Percentiles rank a stretch among this genome's conserved stretches.
These are phyloP conservation scores for Orbicella faveolata DNA, from an alignment of 64 coral and sea anemone genomes.

Conservation along the genomic window DNA sequence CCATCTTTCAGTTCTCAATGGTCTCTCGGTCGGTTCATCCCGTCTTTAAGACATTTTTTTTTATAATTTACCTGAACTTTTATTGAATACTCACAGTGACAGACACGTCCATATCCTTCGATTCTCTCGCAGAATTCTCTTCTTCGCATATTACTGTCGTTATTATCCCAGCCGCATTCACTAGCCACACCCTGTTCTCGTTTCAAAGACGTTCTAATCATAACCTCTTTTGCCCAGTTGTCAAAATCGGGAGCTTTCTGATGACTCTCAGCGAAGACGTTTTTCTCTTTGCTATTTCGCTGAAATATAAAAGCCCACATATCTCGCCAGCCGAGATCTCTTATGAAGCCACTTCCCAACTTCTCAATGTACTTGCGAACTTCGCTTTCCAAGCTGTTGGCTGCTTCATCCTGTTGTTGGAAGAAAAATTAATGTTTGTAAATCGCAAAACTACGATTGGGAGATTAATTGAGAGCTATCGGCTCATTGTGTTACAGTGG, in stretches of 20 bases:
- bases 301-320: conserved; percentile 75
- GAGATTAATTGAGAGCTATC: too few relatives aligned
- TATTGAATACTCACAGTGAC: conserved; percentile 59
- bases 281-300: background rate
- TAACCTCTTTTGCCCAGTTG: conserved; percentile 47
- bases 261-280: conserved; percentile 48
- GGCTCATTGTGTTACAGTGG: too few relatives aligned
- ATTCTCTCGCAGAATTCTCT: conserved; percentile 71
- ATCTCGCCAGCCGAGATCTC: conserved; percentile 60
- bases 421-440: background rate
- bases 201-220: conserved; percentile 37
- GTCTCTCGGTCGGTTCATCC: too few relatives aligned
- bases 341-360: conserved; percentile 60
- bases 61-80: background rate
- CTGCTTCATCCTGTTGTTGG: conserved; percentile 55
- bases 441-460: too few relatives aligned
- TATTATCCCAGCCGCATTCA: conserved; percentile 33
- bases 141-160: conserved; percentile 24
- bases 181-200: background rate
- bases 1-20: too few relatives aligned
- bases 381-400: conserved; percentile 45
- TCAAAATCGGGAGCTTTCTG: conserved; percentile 42
- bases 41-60: too few relatives aligned
- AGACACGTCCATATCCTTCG: conserved; percentile 64
- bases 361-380: conserved; percentile 48